Base-by-base conservation (phyloP, 1,140 invertebrate species). In the Drosophila navojoa region DNA sequence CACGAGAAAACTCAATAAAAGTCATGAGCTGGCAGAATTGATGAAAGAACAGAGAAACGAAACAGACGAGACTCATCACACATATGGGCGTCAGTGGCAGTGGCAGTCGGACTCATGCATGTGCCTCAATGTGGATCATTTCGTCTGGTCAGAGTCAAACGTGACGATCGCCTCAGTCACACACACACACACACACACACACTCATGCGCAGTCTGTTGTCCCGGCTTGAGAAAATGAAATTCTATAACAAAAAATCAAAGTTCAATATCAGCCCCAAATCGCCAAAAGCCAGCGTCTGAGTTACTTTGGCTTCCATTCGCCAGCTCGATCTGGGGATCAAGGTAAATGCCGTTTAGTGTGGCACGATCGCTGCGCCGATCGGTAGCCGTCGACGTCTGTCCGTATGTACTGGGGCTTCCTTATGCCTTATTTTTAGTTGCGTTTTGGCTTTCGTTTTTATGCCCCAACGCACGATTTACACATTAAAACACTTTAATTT, bases 401-500 rank as follows among this genome's bases (percentile, higher is more conserved):
- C 62, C 52, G 9, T 59, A 38, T 58, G 9, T 59, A 38, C 55
- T 87, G 84, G 79, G 82, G 82, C 82, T 87, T 87, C 84, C 81
- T 78, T 78, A 16, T 5, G 68, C 60, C 38, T 52, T 57, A 53
- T 53, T 67, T 32, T 62, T 66, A 32, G 60, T 58, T 71, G 60
- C 40, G 16, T 60, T 61, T 53, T 50, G 64, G 54, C 77, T 57
- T 72, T 53, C 54, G 11, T 25, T 58, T 66, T 71, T 66, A 61
- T 73, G 70, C 52, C 61, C 71, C 67, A 90, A 90, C 86, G 86
- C 86, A 90, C 86, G 86, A 90, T 90, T 82, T 90, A 90, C 87
- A 86, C 86, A 90, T 90, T 90, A 90, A 90, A 90, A 87, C 81
- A 90, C 87, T 79, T 90, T 85, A 90, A 90, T 89, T 89, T 89